Evolutionary conservation across 2,888 invertebrate species (phyloP), one percentile per base, ranked within the genome.

Genomic region (Conchocele bisecta): DNA sequence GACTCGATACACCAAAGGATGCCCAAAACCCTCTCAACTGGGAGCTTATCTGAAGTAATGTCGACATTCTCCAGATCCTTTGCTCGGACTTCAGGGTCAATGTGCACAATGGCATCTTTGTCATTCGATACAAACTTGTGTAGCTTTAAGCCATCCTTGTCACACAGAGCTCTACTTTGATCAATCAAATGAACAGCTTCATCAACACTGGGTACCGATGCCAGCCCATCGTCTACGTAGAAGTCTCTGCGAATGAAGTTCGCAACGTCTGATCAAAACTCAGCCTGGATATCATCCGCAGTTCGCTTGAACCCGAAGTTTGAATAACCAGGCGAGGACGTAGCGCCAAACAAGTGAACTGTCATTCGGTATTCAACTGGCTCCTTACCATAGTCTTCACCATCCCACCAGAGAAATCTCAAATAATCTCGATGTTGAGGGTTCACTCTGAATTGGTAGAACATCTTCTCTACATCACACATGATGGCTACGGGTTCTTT

Each of bases 281-380:
- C 28, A 2, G 44, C 22, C 41, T 60, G 48, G 15, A 64, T 24
- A 28, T 29, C 42, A 42, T 28, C 44, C 0, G 78, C 70, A 24
- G 65, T 13, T 5, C 64, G 41, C 48, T 75, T 78, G 0, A 80
- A 41, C 3, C 58, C 73, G 31, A 57, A 78, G 33, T 67, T 74
- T 1, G 74, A 61, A 31, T 74, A 77, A 46, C 57, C 68, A 13
- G 80, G 80, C 0, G 77, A 78, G 0, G 80, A 80, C 6, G 51
- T 50, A 15, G 75, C 75, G 13, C 75, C 73, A 42, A 78, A 78
- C 22, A 77, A 20, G 41, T 76, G 72, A 3, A 71, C 72, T 4
- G 20, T 71, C 77, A 81, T 79, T 4, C 76, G 37, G 44, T 54
- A 81, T 4, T 70, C 71, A 15, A 56, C 35, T 11, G 63, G 51